Base-by-base conservation (phyloP, 37 sponge, comb jelly and placozoan species). In the Oscarella lobularis region DNA sequence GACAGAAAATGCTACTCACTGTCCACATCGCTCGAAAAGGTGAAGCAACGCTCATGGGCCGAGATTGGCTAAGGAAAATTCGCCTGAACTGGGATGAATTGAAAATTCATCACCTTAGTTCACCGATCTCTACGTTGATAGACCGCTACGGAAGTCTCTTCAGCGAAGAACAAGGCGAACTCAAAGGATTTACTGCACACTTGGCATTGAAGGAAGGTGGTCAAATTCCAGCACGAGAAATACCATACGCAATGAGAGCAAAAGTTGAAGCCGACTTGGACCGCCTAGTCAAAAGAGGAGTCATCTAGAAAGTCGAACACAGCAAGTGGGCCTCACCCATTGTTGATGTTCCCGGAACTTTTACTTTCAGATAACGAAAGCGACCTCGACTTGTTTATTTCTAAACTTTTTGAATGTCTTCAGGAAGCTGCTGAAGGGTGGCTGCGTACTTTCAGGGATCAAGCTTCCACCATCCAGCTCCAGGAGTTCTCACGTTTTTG, bases 301-400 rank as follows among this genome's bases (percentile, higher is more conserved):
- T 79, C n/a, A 73, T 83, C 5, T 40, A 75, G 6, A 55, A 72
- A 36, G 74, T 82, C n/a, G 66, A 71, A 31, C 72, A 27, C 38
- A 2, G 74, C 35, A 35, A 78, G 54, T 79, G 79, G 84, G 84
- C 74, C 0, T 39, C 84, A 20, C 80, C 84, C 14, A 81, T 81
- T 30, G 74, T 81, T 37, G 67, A 78, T 33, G 67, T 81, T 78
- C 31, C 66, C 37, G 79, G 79, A 33, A 20, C 31, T n/a, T n/a
- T n/a, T n/a, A n/a, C n/a, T n/a, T n/a, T n/a, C n/a, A n/a, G n/a
- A n/a, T n/a, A n/a, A n/a, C n/a, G n/a, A n/a, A n/a, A n/a, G n/a
- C n/a, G n/a, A n/a, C n/a, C n/a, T n/a, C n/a, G n/a, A n/a, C n/a
- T n/a, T n/a, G n/a, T n/a, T n/a, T n/a, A n/a, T n/a, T n/a, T n/a